These are phyloP conservation scores for Holacanthella duospinosa DNA, from an alignment of 2,888 invertebrate species.

Conservation along the genomic window DNA sequence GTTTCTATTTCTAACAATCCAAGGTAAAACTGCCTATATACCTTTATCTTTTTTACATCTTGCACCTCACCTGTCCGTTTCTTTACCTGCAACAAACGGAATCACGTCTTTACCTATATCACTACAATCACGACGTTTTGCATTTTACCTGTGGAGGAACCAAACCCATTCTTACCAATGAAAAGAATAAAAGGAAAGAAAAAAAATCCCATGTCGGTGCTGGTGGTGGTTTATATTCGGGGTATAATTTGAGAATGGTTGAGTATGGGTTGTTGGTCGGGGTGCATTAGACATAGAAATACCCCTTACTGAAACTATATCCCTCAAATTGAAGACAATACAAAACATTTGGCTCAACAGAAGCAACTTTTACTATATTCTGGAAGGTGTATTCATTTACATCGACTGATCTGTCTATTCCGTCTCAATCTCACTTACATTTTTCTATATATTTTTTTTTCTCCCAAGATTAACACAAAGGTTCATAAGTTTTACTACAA, in stretches of 20 bases:
- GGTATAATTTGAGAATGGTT: neutral
- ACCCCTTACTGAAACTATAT: neutral
- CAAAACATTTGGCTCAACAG: constrained; percentile 1
- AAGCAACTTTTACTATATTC: neutral
- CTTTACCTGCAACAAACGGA: neutral
- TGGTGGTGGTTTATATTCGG: neutral
- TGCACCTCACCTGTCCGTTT: constrained; percentile 4
- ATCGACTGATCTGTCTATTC: neutral
- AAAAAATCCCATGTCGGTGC: too few species aligned
- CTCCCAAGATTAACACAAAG: too few species aligned
- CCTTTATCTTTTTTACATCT: too few species aligned
- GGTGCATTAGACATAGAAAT: neutral
- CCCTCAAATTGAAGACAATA: neutral
- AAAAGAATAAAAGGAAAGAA: neutral
- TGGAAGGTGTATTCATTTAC: neutral
- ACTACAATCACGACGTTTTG: neutral
- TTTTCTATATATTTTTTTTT: too few species aligned
- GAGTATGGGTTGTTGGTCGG: neutral
- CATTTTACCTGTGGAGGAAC: neutral
- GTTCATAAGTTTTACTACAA: too few species aligned
- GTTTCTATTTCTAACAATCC: too few species aligned
- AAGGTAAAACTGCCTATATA: too few species aligned
- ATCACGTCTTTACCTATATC: neutral
- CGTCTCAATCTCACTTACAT: too few species aligned
- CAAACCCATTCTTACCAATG: neutral